These are phyloP conservation scores for Sycophila texana DNA, from an alignment of 2,888 invertebrate species.

Conservation along the genomic window DNA sequence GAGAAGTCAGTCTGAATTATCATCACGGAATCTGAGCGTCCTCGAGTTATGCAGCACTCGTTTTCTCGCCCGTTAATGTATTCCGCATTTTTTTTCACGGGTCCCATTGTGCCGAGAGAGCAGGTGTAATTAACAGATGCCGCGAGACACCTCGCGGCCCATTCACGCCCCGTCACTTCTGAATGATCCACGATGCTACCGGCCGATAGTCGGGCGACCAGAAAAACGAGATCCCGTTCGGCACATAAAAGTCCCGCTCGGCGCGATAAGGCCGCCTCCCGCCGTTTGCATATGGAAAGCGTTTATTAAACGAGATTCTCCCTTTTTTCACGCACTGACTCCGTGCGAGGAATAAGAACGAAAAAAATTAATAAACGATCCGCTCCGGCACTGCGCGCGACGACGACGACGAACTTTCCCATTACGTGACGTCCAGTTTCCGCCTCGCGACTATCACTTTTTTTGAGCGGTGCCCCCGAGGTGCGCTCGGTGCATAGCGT, in stretches of 20 bases:
- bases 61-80: not conserved
- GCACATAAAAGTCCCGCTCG: not conserved
- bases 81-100: slow-evolving; percentile 23
- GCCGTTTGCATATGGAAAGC: too few relatives aligned
- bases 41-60: not conserved
- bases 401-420: slow-evolving; percentile 32
- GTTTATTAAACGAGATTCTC: too few relatives aligned
- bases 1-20: slow-evolving; percentile 9
- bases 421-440: slow-evolving; percentile 38
- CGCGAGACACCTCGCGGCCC: not conserved
- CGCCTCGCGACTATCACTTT: slow-evolving; percentile 39
- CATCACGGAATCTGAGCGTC: slow-evolving; percentile 38
- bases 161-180: slow-evolving; percentile 30
- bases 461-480: slow-evolving; percentile 26
- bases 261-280: not conserved
- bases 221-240: not conserved
- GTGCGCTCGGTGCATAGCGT: not conserved
- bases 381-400: not conserved
- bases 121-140: too few relatives aligned
- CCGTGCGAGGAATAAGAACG: slow-evolving; percentile 3
- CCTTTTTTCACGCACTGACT: too few relatives aligned
- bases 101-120: slow-evolving; percentile 15
- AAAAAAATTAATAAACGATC: slow-evolving; percentile 17
- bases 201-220: too few relatives aligned
- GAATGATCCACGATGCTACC: not conserved